Conservation (phyloP, 1,140 invertebrate species). For the Zaprionus lachaisei region DNA sequence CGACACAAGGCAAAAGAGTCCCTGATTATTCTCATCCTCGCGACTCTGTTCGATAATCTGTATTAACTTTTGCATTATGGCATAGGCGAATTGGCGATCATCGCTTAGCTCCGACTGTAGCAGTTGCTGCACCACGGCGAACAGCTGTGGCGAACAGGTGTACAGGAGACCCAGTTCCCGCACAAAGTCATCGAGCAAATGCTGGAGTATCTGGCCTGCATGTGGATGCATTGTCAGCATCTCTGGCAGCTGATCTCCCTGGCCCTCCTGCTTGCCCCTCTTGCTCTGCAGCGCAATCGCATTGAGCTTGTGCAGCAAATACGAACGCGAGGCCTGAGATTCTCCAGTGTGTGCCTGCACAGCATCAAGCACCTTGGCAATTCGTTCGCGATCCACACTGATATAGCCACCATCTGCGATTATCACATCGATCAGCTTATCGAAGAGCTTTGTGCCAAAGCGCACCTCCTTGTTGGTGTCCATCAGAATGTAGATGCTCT, state of each 20-base stretch:
- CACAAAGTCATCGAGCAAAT: slow-evolving; percentile 34
- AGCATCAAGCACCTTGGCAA: slow-evolving; percentile 36
- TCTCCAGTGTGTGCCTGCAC: slow-evolving; percentile 39
- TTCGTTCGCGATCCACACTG: slow-evolving; percentile 7
- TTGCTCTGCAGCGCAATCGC: slow-evolving; percentile 15
- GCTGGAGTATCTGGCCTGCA: slow-evolving; percentile 26
- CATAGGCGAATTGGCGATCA: slow-evolving; percentile 30
- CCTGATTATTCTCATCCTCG: not conserved
- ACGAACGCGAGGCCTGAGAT: slow-evolving; percentile 10
- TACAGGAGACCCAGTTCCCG: slow-evolving; percentile 22
- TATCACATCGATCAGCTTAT: slow-evolving; percentile 30
- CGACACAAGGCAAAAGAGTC: not conserved
- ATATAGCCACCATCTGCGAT: slow-evolving; percentile 4
- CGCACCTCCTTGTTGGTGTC: slow-evolving; percentile 11
- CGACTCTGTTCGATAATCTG: not conserved
- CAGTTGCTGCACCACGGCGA: slow-evolving; percentile 18
- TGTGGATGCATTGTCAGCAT: slow-evolving; percentile 23
- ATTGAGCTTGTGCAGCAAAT: slow-evolving; percentile 21
- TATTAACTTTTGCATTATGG: slow-evolving; percentile 41
- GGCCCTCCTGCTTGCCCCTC: not conserved
- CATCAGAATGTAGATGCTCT: slow-evolving; percentile 33
- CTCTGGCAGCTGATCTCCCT: not conserved
- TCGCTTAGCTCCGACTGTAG: slow-evolving; percentile 33
- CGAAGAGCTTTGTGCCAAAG: slow-evolving; percentile 36
- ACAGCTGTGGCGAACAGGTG: slow-evolving; percentile 23